A percentile compares a stretch with the other conserved stretches of the same genome.
phyloP scores from a whole-genome alignment of 2,797 vertebrate species.

The Lagocephalus sceleratus region DNA sequence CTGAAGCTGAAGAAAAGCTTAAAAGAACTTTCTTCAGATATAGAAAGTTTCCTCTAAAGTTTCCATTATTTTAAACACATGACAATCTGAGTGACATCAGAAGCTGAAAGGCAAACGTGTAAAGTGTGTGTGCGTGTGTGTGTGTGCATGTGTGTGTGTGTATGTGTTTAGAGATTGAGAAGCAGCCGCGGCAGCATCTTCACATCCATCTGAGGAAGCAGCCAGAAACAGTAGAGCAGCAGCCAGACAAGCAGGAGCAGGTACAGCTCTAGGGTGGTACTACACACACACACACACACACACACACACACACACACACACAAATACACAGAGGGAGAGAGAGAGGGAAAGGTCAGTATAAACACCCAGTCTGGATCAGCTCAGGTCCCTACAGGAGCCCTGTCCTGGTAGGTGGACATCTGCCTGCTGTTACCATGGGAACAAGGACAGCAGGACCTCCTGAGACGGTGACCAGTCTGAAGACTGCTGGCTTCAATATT shows the following conservation, averaged over 20 bases:
- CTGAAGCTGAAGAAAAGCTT: neutral
- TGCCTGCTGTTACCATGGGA: too few relatives aligned
- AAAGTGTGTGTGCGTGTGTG: too few relatives aligned
- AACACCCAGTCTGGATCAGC: too few relatives aligned
- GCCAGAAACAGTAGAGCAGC: slow-evolving; percentile 86
- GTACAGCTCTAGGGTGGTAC: slow-evolving; percentile 72
- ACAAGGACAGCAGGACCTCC: too few relatives aligned
- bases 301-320: slow-evolving; percentile 20
- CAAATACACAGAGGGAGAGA: neutral
- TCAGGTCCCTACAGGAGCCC: too few relatives aligned
- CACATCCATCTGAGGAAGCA: slow-evolving; percentile 88
- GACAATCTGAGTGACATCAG: slow-evolving; percentile 40
- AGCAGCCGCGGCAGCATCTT: slow-evolving; percentile 69
- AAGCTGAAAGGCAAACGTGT: slow-evolving; percentile 29
- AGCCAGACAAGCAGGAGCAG: slow-evolving; percentile 89
- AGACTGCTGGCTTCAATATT: too few relatives aligned
- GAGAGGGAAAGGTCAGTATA: too few relatives aligned
- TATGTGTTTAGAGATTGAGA: slow-evolving; percentile 55
- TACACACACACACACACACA: slow-evolving; percentile 24
- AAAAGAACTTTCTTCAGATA: neutral
- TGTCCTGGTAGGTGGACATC: too few relatives aligned
- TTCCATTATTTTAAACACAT: neutral
- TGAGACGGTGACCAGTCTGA: too few relatives aligned
- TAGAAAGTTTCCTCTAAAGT: neutral
- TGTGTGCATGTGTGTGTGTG: slow-evolving; percentile 12